Evolutionary conservation across 2,888 invertebrate species (phyloP).

Genomic region (Noctuana brunneofusca): DNA sequence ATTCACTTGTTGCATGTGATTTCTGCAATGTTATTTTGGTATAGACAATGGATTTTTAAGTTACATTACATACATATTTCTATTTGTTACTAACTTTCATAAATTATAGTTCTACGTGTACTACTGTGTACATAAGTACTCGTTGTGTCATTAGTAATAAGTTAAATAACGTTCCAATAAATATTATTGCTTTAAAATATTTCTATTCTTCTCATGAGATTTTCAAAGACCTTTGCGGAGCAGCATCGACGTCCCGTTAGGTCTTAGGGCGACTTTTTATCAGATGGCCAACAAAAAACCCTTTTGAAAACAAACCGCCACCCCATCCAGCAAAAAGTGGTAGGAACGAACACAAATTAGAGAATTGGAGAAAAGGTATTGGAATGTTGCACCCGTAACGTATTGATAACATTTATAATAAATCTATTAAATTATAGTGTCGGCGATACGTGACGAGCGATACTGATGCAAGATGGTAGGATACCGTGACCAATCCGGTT

Average conservation of each 20-base stretch:
- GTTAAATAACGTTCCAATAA: no score
- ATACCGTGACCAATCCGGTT: not conserved
- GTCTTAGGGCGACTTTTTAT: slow-evolving; percentile 76
- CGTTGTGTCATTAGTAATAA: no score
- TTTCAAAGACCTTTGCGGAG: slow-evolving; percentile 6
- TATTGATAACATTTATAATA: slow-evolving; percentile 56
- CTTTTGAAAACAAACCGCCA: slow-evolving; percentile 65
- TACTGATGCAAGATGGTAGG: not conserved
- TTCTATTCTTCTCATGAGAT: not conserved
- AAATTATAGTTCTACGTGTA: no score
- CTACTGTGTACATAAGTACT: no score
- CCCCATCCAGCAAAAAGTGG: slow-evolving; percentile 71
- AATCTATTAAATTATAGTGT: slow-evolving; percentile 57
- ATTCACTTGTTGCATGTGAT: no score
- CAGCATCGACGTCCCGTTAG: slow-evolving; percentile 64
- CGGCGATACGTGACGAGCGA: slow-evolving; percentile 31
- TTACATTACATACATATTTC: no score
- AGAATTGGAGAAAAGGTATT: slow-evolving; percentile 68
- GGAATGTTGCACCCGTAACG: slow-evolving; percentile 78
- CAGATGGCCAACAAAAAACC: slow-evolving; percentile 64
- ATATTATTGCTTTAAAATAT: not conserved
- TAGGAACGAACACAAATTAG: slow-evolving; percentile 79
- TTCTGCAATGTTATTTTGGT: no score
- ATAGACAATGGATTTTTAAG: no score
- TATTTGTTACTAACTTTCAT: no score